Conservation (phyloP, 2,797 vertebrate species). For the Cyclura pinguis region DNA sequence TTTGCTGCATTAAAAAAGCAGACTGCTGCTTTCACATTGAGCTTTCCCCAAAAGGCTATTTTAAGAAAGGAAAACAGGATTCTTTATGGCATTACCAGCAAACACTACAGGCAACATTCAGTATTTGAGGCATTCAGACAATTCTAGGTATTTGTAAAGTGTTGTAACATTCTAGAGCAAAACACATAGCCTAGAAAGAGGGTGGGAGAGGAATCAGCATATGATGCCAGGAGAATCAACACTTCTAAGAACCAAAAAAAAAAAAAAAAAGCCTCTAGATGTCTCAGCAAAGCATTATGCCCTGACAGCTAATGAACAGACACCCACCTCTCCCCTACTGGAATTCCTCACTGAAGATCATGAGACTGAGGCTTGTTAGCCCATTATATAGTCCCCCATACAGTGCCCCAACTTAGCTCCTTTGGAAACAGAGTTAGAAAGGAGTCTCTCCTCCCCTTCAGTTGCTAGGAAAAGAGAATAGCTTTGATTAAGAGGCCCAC, state of each 20-base stretch:
- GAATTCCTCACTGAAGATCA: constrained; percentile 54
- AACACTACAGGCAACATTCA: neutral
- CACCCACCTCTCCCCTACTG: constrained; percentile 36
- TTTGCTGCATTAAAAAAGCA: constrained; percentile 27
- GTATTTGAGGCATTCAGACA: neutral
- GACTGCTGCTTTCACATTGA: constrained; percentile 10
- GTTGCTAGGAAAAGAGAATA: constrained; percentile 54
- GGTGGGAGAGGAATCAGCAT: neutral
- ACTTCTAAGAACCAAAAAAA: neutral
- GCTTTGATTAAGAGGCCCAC: constrained; percentile 48
- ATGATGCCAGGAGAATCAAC: neutral
- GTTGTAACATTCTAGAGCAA: constrained; percentile 41
- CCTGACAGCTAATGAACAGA: constrained; percentile 35
- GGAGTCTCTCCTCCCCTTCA: constrained; percentile 38
- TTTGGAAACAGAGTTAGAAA: constrained; percentile 37
- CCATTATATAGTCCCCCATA: constrained; percentile 8
- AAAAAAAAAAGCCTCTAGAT: neutral
- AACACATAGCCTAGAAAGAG: neutral
- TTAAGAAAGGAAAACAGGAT: constrained; percentile 59
- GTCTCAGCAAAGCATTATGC: neutral
- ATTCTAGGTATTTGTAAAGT: constrained; percentile 47
- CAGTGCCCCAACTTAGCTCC: constrained; percentile 42
- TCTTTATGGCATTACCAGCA: constrained; percentile 44
- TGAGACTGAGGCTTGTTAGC: constrained; percentile 36
- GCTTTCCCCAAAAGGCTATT: constrained; percentile 51